These are phyloP conservation scores for Endotricha flammealis DNA, from an alignment of 2,888 invertebrate genomes.

Conservation along the genomic window DNA sequence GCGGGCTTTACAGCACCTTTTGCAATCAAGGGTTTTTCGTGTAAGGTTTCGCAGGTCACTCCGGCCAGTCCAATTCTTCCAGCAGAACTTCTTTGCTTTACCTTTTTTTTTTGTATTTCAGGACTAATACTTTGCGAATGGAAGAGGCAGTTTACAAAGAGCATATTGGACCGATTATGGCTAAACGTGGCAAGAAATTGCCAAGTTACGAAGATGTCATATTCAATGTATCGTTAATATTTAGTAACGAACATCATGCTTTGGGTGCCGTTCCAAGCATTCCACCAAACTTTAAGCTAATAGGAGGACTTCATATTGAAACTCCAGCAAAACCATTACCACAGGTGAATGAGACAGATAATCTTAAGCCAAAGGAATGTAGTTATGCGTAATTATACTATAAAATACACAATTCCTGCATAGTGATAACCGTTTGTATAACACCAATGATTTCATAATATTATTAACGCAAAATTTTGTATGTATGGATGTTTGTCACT, in stretches of 20 bases:
- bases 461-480: too few relatives aligned
- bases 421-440: too few relatives aligned
- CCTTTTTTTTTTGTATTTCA: constrained; percentile 4
- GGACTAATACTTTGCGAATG: constrained; percentile 6
- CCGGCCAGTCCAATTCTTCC: too few relatives aligned
- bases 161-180: constrained; percentile 9
- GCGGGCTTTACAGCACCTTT: not conserved
- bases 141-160: constrained; percentile 12
- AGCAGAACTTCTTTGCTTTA: too few relatives aligned
- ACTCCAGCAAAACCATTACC: constrained; percentile 27
- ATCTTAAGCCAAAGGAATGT: too few relatives aligned
- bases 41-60: too few relatives aligned
- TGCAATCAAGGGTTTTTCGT: not conserved
- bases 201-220: too few relatives aligned
- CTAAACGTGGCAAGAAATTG: constrained; percentile 4
- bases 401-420: too few relatives aligned
- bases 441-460: too few relatives aligned
- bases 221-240: constrained; percentile 13
- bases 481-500: too few relatives aligned
- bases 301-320: constrained; percentile 31
- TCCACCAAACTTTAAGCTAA: constrained; percentile 17
- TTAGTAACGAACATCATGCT: constrained; percentile 20
- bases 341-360: too few relatives aligned
- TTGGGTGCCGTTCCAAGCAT: constrained; percentile 18
- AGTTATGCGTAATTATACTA: too few relatives aligned